Evolutionary conservation across 2,113 vertebrate genomes (phyloP).

Genomic region (Rhynchopsitta pachyrhyncha): DNA sequence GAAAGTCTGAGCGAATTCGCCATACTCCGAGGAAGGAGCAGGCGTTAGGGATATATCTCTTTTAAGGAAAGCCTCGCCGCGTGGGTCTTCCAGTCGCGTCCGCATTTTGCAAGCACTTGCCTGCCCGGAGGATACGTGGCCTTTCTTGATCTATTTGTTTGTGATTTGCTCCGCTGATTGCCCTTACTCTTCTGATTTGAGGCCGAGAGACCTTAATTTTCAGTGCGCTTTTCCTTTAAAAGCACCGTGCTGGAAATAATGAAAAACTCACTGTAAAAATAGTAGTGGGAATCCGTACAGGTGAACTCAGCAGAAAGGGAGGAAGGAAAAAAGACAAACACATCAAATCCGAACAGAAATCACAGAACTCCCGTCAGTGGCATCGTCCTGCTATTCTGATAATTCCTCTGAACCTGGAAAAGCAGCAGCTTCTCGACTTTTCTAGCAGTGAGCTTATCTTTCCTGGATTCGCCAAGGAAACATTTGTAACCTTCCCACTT

Average conservation of each 20-base stretch:
- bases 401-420: slow-evolving; percentile 20
- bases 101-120: not conserved
- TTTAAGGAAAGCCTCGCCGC: not conserved
- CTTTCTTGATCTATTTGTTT: not conserved
- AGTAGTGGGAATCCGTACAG: not conserved
- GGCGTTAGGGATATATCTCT: not conserved
- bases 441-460: slow-evolving; percentile 17
- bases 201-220: not conserved
- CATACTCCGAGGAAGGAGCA: not conserved
- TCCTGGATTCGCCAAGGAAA: slow-evolving; percentile 1
- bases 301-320: not conserved
- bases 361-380: not conserved
- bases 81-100: not conserved
- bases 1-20: slow-evolving; percentile 14
- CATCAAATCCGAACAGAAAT: not conserved
- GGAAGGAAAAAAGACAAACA: not conserved
- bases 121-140: not conserved
- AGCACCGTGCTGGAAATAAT: not conserved
- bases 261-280: slow-evolving; percentile 7
- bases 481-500: slow-evolving; percentile 38
- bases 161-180: not conserved
- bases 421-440: slow-evolving; percentile 23
- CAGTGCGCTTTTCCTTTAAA: slow-evolving; percentile 11
- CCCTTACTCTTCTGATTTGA: not conserved
- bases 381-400: not conserved